phyloP scores from a whole-genome alignment of 2,113 vertebrate genomes.

The Anoura caudifer region DNA sequence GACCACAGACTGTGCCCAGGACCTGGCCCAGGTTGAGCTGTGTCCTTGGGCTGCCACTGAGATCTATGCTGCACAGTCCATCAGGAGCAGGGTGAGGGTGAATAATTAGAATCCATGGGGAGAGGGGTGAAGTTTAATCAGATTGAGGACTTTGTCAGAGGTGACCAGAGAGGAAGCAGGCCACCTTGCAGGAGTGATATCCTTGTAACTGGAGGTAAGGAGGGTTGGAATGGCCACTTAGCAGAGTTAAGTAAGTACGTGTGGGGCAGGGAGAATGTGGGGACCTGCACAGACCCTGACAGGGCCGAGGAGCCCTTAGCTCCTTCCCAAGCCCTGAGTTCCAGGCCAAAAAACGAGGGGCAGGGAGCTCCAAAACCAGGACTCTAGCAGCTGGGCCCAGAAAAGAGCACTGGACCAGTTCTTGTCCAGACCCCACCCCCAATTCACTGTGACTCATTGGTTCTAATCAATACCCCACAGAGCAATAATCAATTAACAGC shows the following conservation, averaged over 20 bases:
- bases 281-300: background rate
- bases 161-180: background rate
- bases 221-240: background rate
- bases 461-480: background rate
- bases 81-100: background rate
- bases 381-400: background rate
- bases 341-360: background rate
- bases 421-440: background rate
- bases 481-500: background rate
- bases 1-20: background rate
- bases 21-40: background rate
- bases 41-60: background rate
- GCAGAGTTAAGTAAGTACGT: background rate
- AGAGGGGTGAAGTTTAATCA: background rate
- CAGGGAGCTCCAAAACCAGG: background rate
- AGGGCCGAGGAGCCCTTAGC: background rate
- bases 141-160: background rate
- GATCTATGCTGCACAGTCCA: accelerated
- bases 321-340: background rate
- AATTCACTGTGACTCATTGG: background rate
- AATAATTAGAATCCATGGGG: background rate
- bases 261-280: accelerated
- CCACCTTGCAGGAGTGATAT: background rate
- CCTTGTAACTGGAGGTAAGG: background rate
- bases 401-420: background rate